These are phyloP conservation scores for Drosophila tropicalis DNA, from an alignment of 1,140 invertebrate species.

Conservation along the genomic window DNA sequence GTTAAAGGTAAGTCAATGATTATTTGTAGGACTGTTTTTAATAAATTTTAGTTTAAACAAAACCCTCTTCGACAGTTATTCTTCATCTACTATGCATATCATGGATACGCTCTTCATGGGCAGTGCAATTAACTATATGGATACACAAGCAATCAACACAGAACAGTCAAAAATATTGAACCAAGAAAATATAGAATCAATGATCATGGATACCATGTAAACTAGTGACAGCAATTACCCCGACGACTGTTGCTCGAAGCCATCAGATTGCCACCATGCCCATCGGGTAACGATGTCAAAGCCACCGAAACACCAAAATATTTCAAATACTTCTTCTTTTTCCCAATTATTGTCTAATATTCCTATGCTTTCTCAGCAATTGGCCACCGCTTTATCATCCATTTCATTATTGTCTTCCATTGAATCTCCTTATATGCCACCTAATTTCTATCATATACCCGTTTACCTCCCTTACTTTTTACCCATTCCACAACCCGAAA, in stretches of 20 bases:
- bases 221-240: not conserved
- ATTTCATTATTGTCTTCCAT: constrained; percentile 12
- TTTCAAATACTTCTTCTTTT: not conserved
- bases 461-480: constrained; percentile 50
- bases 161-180: not conserved
- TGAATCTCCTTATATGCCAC: not conserved
- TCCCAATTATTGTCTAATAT: not conserved
- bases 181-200: not conserved
- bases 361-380: not conserved
- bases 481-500: constrained; percentile 18
- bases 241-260: no score
- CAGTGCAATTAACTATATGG: not conserved
- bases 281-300: not conserved
- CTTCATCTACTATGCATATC: constrained; percentile 12
- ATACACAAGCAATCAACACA: constrained; percentile 3
- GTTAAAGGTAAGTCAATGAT: constrained; percentile 20
- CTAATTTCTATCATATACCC: constrained; percentile 53
- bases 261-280: not conserved
- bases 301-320: not conserved
- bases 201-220: not conserved
- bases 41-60: not conserved
- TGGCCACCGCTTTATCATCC: not conserved
- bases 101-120: not conserved
- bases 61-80: not conserved
- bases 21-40: not conserved